Conservation (phyloP, 2,888 invertebrate genomes). For the Scaptomyza parva region DNA sequence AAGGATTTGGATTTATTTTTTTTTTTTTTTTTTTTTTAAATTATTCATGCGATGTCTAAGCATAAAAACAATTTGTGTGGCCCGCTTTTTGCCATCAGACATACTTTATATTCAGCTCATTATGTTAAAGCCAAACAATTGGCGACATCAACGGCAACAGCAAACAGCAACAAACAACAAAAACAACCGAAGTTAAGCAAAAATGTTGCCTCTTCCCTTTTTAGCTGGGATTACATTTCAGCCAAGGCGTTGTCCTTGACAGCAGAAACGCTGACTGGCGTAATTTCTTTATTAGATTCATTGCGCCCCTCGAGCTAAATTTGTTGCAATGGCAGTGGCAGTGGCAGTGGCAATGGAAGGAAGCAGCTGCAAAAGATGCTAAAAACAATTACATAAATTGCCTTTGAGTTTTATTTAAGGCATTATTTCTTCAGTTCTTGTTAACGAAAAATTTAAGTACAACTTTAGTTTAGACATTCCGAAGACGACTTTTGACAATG, state of each 20-base stretch:
- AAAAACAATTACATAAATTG: conserved; percentile 75
- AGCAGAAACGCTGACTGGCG: conserved; percentile 50
- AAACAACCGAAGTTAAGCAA: conserved; percentile 6
- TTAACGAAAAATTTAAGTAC: not conserved
- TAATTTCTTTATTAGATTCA: conserved; percentile 79
- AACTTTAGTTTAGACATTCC: not conserved
- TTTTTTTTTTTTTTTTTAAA: conserved; percentile 63
- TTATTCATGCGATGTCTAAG: conserved; percentile 66
- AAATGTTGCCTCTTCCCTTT: conserved; percentile 18
- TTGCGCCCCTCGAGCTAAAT: conserved; percentile 53
- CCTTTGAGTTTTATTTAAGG: conserved; percentile 37
- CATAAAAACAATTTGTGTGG: conserved; percentile 67
- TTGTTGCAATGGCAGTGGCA: conserved; percentile 35
- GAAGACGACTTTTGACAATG: not conserved
- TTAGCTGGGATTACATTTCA: conserved; percentile 36
- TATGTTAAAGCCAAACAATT: conserved; percentile 64
- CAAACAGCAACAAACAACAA: conserved; percentile 23
- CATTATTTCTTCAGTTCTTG: not conserved
- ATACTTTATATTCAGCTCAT: conserved; percentile 79
- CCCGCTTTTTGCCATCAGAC: conserved; percentile 38
- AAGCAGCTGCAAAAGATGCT: conserved; percentile 46
- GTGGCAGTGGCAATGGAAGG: conserved; percentile 1
- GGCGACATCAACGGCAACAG: conserved; percentile 57
- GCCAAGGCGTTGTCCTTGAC: conserved; percentile 49
- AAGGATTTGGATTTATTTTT: too few relatives aligned